These are phyloP conservation scores for Calameuta idolon DNA, from an alignment of 2,888 invertebrate genomes.

Conservation along the genomic window DNA sequence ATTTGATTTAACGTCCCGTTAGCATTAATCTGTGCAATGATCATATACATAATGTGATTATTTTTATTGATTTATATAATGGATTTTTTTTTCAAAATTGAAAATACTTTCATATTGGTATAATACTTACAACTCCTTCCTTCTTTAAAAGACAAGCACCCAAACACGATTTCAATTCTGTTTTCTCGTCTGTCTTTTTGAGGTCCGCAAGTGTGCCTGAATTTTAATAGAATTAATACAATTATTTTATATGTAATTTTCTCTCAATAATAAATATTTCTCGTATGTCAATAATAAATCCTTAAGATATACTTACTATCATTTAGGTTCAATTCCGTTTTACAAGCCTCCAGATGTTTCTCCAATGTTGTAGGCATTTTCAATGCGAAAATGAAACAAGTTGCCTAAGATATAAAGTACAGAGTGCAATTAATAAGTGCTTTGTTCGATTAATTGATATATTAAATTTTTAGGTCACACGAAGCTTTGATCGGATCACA, in stretches of 20 bases:
- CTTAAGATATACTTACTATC: not conserved
- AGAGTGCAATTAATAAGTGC: not conserved
- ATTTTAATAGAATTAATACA: not conserved
- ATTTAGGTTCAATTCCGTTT: not conserved
- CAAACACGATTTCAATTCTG: not conserved
- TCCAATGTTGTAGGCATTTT: not conserved
- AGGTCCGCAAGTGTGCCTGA: not conserved
- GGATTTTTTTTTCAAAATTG: not conserved
- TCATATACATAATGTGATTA: not conserved
- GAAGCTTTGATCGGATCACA: not conserved
- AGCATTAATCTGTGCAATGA: slow-evolving; percentile 7
- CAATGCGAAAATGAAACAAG: not conserved
- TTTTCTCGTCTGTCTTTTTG: not conserved
- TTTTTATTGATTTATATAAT: not conserved
- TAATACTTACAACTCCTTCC: not conserved
- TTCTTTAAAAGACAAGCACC: not conserved
- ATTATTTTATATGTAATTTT: not conserved
- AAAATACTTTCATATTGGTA: not conserved
- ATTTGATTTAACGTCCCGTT: slow-evolving; percentile 17
- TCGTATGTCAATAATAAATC: not conserved
- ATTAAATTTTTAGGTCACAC: not conserved
- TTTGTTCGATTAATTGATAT: no score
- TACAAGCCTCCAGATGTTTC: not conserved
- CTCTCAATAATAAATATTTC: not conserved
- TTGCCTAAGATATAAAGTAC: not conserved